Base-by-base conservation (phyloP, 2,113 vertebrate species). In the Atherinomorus stipes region DNA sequence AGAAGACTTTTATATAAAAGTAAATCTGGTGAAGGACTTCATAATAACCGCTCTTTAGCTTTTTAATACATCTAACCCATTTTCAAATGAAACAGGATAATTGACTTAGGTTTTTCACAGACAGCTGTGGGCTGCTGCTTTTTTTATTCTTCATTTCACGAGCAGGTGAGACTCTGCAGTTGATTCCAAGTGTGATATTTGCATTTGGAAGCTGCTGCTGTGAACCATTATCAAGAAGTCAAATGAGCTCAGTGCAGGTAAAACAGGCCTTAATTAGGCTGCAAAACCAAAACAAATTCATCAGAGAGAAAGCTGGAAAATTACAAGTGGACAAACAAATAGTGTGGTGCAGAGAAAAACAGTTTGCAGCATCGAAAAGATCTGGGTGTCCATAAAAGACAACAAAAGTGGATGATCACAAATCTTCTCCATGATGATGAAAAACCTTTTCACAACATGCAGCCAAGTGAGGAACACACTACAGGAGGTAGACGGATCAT, bases 161-260 rank as follows among this genome's bases (percentile, higher is more conserved):
- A 34, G 54, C 28, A 11, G 31, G 26, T 34, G 19, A n/a, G 34
- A n/a, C 28, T 57, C 54, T 57, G 2, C 26, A 19, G 54, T 3
- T 57, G 31, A 13, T 57, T 57, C n/a, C 54, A 57, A n/a, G 18
- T 34, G 54, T n/a, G 25, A 57, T 18, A n/a, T 54, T 56, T 31
- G 12, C 26, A 31, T 21, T 34, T 34, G 31, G 31, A 34, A 57
- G 26, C 28, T 18, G 13, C 54, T 34, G 31, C 31, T 34, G 31
- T 34, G 8, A 34, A 34, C 31, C 31, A 34, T 34, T 34, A 37
- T 9, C 16, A 56, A 11, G 31, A 40, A 40, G 56, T 37, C 34
- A 37, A 22, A 22, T 15, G 34, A 40, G 57, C 38, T 40, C 18
- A 47, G 19, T 8, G 44, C 44, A 47, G 31, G 44, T 42, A 7